Evolutionary conservation across 2,113 vertebrate genomes (phyloP).

Genomic region (Xyrauchen texanus): DNA sequence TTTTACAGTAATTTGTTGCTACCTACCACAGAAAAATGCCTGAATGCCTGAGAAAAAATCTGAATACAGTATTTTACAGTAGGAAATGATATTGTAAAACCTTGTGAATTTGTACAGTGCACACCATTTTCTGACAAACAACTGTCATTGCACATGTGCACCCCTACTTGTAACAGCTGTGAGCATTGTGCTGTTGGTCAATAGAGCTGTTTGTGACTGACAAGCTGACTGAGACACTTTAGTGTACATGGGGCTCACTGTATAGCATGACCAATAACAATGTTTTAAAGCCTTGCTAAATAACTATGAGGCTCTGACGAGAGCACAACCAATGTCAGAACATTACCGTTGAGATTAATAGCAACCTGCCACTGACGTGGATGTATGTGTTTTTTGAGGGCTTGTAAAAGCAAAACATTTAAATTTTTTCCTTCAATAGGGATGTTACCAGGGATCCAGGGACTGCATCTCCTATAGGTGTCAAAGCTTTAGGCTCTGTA

Average conservation of each 20-base stretch:
- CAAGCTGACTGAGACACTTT: conserved; percentile 27
- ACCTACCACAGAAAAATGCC: too few relatives aligned
- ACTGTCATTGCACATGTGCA: background rate
- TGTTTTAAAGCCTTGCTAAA: conserved; percentile 17
- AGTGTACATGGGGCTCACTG: background rate
- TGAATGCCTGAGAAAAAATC: too few relatives aligned
- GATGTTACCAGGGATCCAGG: too few relatives aligned
- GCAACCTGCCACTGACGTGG: too few relatives aligned
- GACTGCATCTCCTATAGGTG: too few relatives aligned
- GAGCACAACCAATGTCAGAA: background rate
- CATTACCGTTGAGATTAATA: background rate
- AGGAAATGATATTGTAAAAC: too few relatives aligned
- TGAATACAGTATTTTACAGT: too few relatives aligned
- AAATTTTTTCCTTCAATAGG: too few relatives aligned
- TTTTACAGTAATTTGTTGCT: too few relatives aligned
- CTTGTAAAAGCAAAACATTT: background rate
- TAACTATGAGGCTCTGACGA: background rate
- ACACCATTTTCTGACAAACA: too few relatives aligned
- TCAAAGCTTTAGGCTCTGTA: too few relatives aligned
- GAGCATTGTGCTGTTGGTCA: conserved; percentile 32
- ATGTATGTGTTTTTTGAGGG: background rate
- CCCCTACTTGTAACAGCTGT: conserved; percentile 29
- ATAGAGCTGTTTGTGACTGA: conserved; percentile 32
- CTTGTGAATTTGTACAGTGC: too few relatives aligned
- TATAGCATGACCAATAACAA: background rate